Evolutionary conservation across 2,797 vertebrate genomes (phyloP).

Genomic region (Menidia menidia): DNA sequence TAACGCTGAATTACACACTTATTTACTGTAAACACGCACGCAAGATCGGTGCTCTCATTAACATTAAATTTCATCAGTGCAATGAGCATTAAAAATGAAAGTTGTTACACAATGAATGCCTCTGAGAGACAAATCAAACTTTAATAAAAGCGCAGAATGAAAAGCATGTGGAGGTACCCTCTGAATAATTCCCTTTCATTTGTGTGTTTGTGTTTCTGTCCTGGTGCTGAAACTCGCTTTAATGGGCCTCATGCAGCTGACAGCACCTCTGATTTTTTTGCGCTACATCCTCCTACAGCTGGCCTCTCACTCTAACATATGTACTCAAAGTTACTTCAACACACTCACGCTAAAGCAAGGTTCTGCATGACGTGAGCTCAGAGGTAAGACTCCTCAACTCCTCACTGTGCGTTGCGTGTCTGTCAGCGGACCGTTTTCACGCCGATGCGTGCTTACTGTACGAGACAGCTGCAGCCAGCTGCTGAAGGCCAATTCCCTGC

Average conservation of each 20-base stretch:
- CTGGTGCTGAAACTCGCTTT: constrained; percentile 32
- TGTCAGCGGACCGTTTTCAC: constrained; percentile 3
- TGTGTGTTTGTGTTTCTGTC: constrained; percentile 43
- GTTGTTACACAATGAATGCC: constrained; percentile 56
- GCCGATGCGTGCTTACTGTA: constrained; percentile 6
- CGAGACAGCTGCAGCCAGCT: constrained; percentile 28
- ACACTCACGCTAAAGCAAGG: constrained; percentile 5
- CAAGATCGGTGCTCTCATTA: constrained; percentile 33
- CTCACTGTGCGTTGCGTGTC: constrained; percentile 3
- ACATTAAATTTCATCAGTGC: constrained; percentile 71
- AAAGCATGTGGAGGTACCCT: constrained; percentile 27
- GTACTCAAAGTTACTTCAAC: constrained; percentile 9
- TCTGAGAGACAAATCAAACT: constrained; percentile 75
- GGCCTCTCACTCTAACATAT: not conserved
- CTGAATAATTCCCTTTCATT: constrained; percentile 83
- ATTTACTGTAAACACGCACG: constrained; percentile 59
- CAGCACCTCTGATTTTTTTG: constrained; percentile 30
- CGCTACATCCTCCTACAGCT: constrained; percentile 20
- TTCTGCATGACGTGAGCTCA: constrained; percentile 47
- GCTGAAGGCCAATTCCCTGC: constrained; percentile 33
- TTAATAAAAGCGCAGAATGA: constrained; percentile 63
- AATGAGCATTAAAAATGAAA: constrained; percentile 72
- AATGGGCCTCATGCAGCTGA: constrained; percentile 47
- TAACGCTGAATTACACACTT: constrained; percentile 11
- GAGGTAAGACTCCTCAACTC: constrained; percentile 31